These are phyloP conservation scores for Drosophila pegasa DNA, from an alignment of 2,888 invertebrate genomes.

Conservation along the genomic window DNA sequence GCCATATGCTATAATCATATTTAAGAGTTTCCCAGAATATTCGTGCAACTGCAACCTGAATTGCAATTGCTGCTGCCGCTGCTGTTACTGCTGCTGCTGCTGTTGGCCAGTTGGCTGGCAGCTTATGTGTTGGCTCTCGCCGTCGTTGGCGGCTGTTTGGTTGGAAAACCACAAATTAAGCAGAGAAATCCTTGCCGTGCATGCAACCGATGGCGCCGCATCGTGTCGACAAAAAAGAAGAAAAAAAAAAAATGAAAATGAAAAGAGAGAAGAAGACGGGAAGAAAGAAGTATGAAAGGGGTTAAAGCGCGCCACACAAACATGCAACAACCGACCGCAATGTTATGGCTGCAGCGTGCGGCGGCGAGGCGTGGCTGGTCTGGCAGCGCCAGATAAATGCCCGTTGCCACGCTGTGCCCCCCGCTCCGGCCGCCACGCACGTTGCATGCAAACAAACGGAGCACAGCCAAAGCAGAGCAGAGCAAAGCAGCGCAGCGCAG, in stretches of 20 bases:
- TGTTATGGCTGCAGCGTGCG: slow-evolving; percentile 71
- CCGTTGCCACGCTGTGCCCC: slow-evolving; percentile 49
- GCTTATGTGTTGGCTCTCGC: slow-evolving; percentile 39
- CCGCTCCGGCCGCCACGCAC: slow-evolving; percentile 15
- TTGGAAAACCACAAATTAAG: slow-evolving; percentile 80
- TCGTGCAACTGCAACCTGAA: slow-evolving; percentile 78
- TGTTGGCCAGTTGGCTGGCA: slow-evolving; percentile 37
- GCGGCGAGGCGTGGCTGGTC: slow-evolving; percentile 70
- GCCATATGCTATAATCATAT: slow-evolving; percentile 72
- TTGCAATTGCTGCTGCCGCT: slow-evolving; percentile 67
- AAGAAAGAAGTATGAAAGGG: slow-evolving; percentile 21
- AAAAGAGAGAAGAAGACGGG: slow-evolving; percentile 5
- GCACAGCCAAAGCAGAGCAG: neutral
- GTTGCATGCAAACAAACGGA: slow-evolving; percentile 62
- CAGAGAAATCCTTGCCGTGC: slow-evolving; percentile 77
- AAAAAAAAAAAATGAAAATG: too few relatives aligned
- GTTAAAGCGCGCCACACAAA: slow-evolving; percentile 48
- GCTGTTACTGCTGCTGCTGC: slow-evolving; percentile 47
- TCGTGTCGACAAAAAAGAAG: slow-evolving; percentile 41
- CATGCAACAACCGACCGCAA: slow-evolving; percentile 76
- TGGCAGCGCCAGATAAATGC: slow-evolving; percentile 78
- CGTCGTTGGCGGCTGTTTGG: slow-evolving; percentile 63
- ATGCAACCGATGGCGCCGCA: slow-evolving; percentile 74
- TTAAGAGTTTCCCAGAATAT: slow-evolving; percentile 75
- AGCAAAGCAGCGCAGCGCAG: slow-evolving; percentile 44